Percentiles rank a stretch among this genome's conserved stretches.
Evolutionary conservation across 2,888 invertebrate genomes (phyloP).

Genomic region (Drosophila nr. medialis): DNA sequence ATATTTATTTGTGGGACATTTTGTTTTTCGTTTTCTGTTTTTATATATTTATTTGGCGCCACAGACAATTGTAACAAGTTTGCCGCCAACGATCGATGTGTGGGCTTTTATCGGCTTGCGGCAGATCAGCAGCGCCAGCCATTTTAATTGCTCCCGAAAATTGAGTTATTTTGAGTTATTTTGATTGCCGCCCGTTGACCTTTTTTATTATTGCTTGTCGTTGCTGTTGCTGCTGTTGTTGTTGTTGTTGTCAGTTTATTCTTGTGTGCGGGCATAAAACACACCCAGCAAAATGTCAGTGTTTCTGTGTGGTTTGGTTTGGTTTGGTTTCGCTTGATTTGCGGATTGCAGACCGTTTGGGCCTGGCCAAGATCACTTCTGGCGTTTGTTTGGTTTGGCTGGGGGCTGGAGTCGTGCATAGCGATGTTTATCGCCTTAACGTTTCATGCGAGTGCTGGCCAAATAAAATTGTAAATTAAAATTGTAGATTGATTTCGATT

Average conservation of each 20-base stretch:
- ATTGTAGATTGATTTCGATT: conserved; percentile 75
- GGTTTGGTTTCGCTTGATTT: conserved; percentile 33
- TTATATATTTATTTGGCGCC: conserved; percentile 30
- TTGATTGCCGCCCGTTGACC: conserved; percentile 78
- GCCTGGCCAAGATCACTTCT: conserved; percentile 71
- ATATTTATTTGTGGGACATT: not conserved
- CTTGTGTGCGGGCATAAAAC: conserved; percentile 34
- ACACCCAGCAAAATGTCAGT: conserved; percentile 74
- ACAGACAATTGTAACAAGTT: conserved; percentile 64
- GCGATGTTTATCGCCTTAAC: conserved; percentile 68
- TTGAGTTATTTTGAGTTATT: conserved; percentile 77
- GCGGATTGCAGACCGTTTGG: conserved; percentile 23
- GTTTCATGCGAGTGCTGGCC: conserved; percentile 59
- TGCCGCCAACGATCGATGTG: conserved; percentile 56
- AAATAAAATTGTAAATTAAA: conserved; percentile 72
- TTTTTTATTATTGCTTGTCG: conserved; percentile 40
- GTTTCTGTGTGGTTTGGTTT: conserved; percentile 28
- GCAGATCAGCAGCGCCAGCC: conserved; percentile 59
- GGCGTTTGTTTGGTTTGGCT: conserved; percentile 35
- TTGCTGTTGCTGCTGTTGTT: not conserved
- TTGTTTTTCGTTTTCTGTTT: not conserved
- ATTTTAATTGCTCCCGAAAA: conserved; percentile 78
- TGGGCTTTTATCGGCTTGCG: conserved; percentile 53
- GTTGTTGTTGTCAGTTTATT: conserved; percentile 10
- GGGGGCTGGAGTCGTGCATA: conserved; percentile 53